Percentiles rank a stretch among this genome's conserved stretches.
Evolutionary conservation across 2,888 invertebrate species (phyloP).

Genomic region (Drosophila kuntzei): DNA sequence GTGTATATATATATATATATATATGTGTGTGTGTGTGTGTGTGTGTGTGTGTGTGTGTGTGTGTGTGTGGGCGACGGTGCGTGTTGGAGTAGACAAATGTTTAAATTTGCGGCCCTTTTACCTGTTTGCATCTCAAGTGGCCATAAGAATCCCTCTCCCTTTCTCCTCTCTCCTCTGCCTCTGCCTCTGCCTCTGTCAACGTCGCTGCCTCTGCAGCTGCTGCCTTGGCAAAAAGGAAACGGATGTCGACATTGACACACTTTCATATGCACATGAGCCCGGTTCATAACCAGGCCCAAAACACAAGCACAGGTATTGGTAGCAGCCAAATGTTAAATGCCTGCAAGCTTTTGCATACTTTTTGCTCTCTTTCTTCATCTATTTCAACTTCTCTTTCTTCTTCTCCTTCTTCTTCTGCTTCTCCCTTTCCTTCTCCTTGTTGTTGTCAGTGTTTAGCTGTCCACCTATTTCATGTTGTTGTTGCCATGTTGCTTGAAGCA

Average conservation of each 20-base stretch:
- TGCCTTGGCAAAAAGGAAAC: constrained; percentile 65
- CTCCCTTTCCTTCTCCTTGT: constrained; percentile 16
- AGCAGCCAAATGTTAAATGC: constrained; percentile 48
- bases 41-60: constrained; percentile 17
- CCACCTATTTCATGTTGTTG: constrained; percentile 74
- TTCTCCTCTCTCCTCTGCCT: constrained; percentile 19
- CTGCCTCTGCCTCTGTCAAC: constrained; percentile 7
- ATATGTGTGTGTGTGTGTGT: constrained; percentile 19
- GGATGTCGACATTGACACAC: constrained; percentile 83
- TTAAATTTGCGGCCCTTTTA: constrained; percentile 80
- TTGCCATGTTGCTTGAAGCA: constrained; percentile 51
- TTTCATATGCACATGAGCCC: constrained; percentile 69
- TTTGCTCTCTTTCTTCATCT: constrained; percentile 18
- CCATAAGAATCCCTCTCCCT: constrained; percentile 52
- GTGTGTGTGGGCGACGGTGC: constrained; percentile 60
- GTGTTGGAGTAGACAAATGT: constrained; percentile 80
- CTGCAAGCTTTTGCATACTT: constrained; percentile 24
- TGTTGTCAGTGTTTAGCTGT: constrained; percentile 63
- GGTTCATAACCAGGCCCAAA: constrained; percentile 7
- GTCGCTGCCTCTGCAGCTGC: constrained; percentile 26
- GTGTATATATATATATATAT: no score
- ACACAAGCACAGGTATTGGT: constrained; percentile 8
- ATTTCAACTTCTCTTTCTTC: constrained; percentile 1
- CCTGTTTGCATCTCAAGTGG: constrained; percentile 81
- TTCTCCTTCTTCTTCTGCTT: constrained; percentile 3